Evolutionary conservation across 2,797 vertebrate species (phyloP).

Genomic region (Galago senegalensis): DNA sequence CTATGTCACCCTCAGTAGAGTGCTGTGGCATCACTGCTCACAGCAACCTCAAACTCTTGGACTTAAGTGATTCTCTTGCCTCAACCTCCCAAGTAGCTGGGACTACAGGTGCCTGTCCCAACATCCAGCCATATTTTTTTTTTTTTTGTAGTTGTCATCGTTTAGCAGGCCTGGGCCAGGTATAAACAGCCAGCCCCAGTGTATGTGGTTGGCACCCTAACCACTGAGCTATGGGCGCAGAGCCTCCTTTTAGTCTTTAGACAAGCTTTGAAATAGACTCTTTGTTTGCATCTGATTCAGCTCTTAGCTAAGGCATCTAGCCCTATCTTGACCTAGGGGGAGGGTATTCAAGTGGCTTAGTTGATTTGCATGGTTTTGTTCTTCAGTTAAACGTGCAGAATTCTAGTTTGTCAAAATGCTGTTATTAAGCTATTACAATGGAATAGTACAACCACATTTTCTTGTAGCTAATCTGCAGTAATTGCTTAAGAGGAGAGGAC

Average conservation of each 20-base stretch:
- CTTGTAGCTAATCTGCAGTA: background rate
- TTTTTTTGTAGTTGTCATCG: too few relatives aligned
- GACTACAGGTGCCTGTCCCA: too few relatives aligned
- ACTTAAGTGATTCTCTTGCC: too few relatives aligned
- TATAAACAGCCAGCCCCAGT: too few relatives aligned
- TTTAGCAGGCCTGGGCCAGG: too few relatives aligned
- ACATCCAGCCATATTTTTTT: too few relatives aligned
- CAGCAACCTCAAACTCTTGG: too few relatives aligned
- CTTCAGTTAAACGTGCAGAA: background rate
- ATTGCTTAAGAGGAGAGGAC: background rate
- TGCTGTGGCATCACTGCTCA: too few relatives aligned
- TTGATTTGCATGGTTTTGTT: background rate
- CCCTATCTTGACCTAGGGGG: background rate
- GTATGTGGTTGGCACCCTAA: too few relatives aligned
- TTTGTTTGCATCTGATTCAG: background rate
- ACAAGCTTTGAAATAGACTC: background rate
- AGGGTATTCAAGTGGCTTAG: background rate
- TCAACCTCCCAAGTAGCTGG: too few relatives aligned
- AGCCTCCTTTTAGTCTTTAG: background rate
- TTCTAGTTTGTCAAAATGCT: conserved; percentile 2
- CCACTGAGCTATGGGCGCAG: too few relatives aligned
- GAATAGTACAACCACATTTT: background rate
- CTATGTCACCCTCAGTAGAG: too few relatives aligned
- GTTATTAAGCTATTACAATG: background rate
- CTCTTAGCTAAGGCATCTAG: background rate